These are phyloP conservation scores for Ctena decussata DNA, from an alignment of 2,888 invertebrate genomes.

Conservation along the genomic window DNA sequence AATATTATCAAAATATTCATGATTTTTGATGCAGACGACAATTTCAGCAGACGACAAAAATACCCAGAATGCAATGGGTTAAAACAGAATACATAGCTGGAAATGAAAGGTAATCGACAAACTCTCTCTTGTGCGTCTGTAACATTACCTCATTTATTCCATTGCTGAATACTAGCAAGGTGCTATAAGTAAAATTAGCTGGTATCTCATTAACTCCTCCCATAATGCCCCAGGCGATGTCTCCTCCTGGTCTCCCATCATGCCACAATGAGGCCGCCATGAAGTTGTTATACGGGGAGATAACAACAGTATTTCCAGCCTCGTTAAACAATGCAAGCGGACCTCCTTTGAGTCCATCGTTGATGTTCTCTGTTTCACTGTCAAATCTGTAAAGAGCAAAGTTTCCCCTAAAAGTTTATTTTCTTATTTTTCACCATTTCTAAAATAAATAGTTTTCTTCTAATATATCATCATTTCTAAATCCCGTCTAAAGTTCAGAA, in stretches of 20 bases:
- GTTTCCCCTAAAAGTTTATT: too few relatives aligned
- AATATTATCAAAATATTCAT: too few relatives aligned
- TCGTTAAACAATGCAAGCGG: slow-evolving; percentile 69
- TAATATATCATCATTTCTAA: too few relatives aligned
- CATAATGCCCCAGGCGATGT: slow-evolving; percentile 75
- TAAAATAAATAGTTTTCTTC: too few relatives aligned
- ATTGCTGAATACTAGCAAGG: slow-evolving; percentile 70
- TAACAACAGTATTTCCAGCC: slow-evolving; percentile 53
- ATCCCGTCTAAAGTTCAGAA: too few relatives aligned
- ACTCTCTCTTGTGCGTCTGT: too few relatives aligned
- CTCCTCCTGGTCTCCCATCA: slow-evolving; percentile 37
- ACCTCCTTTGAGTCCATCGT: slow-evolving; percentile 67
- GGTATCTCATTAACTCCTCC: slow-evolving; percentile 71
- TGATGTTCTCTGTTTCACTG: slow-evolving; percentile 40
- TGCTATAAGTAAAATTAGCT: slow-evolving; percentile 63
- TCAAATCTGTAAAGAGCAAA: slow-evolving; percentile 43
- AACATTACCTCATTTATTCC: slow-evolving; percentile 79
- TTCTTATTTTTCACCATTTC: too few relatives aligned
- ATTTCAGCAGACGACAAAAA: too few relatives aligned
- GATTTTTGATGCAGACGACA: too few relatives aligned
- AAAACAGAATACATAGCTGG: too few relatives aligned
- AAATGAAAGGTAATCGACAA: too few relatives aligned
- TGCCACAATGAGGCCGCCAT: slow-evolving; percentile 71
- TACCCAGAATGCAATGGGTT: too few relatives aligned
- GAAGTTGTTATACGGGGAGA: slow-evolving; percentile 68